Percentiles rank a stretch among this genome's conserved stretches.
Conservation (phyloP, 2,888 invertebrate genomes). For the Andrena minutula region DNA sequence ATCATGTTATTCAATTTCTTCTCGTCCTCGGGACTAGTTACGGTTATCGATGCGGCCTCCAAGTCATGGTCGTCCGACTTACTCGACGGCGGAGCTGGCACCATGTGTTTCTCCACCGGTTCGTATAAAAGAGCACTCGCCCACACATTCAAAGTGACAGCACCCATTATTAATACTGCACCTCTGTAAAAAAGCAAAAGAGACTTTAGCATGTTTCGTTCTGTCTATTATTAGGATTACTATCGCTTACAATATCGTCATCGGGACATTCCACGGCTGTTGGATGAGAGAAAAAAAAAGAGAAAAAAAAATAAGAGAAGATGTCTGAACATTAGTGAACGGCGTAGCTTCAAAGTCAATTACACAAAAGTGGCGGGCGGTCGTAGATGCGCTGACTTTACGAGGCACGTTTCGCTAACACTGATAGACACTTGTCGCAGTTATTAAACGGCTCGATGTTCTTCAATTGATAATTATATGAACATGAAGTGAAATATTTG, state of each 20-base stretch:
- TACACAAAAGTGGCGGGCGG: constrained; percentile 8
- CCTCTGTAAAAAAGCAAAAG: constrained; percentile 87
- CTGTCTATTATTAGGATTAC: constrained; percentile 7
- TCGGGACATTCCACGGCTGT: constrained; percentile 56
- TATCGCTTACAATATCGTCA: constrained; percentile 59
- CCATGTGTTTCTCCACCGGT: constrained; percentile 93
- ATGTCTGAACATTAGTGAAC: constrained; percentile 19
- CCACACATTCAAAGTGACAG: constrained; percentile 93
- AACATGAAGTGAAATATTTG: constrained; percentile 30
- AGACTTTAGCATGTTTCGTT: constrained; percentile 49
- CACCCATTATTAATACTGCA: constrained; percentile 93
- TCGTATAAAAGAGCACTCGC: constrained; percentile 94
- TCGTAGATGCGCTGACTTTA: constrained; percentile 4
- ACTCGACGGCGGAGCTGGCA: constrained; percentile 84
- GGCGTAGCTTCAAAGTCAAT: constrained; percentile 2
- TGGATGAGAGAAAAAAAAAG: not conserved
- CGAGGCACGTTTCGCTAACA: not conserved
- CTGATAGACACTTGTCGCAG: not conserved
- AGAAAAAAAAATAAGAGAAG: constrained; percentile 8
- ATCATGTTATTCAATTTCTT: constrained; percentile 69
- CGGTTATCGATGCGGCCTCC: constrained; percentile 77
- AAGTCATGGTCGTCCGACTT: constrained; percentile 81
- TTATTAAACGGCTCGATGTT: not conserved
- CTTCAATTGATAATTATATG: constrained; percentile 14
- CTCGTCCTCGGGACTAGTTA: constrained; percentile 79